A percentile compares a stretch with the other conserved stretches of the same genome.
Evolutionary conservation across 2,113 vertebrate genomes (phyloP).

Genomic region (Morone chrysops): DNA sequence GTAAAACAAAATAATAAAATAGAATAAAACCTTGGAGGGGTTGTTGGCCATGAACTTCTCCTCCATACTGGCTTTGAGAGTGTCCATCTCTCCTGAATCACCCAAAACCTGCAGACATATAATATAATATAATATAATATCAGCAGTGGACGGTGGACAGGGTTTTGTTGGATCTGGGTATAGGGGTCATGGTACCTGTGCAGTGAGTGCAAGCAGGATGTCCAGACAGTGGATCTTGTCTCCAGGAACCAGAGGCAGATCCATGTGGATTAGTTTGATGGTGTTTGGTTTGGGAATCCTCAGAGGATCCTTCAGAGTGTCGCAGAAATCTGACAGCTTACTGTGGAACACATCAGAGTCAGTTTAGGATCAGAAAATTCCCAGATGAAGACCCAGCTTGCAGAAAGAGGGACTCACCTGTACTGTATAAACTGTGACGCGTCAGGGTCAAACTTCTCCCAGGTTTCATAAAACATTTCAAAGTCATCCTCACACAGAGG

Average conservation of each 20-base stretch:
- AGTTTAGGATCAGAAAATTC: background rate
- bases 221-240: slow-evolving; percentile 98
- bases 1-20: background rate
- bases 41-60: slow-evolving; percentile 98
- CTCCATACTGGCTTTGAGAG: slow-evolving; percentile 95
- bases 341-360: slow-evolving; percentile 52
- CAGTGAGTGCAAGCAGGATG: slow-evolving; percentile 93
- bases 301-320: slow-evolving; percentile 92
- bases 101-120: slow-evolving; percentile 82
- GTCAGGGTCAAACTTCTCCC: slow-evolving; percentile 96
- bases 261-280: slow-evolving; percentile 91
- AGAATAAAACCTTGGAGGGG: slow-evolving; percentile 86
- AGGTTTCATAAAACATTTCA: slow-evolving; percentile 97
- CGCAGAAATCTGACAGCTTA: slow-evolving; percentile 91
- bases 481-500: slow-evolving; percentile 94
- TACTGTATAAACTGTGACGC: slow-evolving; percentile 92
- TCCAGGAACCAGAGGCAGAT: slow-evolving; percentile 94
- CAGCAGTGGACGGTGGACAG: too few relatives aligned
- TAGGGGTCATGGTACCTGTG: slow-evolving; percentile 83
- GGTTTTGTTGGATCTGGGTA: too few relatives aligned
- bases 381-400: background rate
- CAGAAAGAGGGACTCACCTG: slow-evolving; percentile 51
- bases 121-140: background rate
- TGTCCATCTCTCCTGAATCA: slow-evolving; percentile 92
- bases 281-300: slow-evolving; percentile 93